A percentile compares a stretch with the other conserved stretches of the same genome.
Evolutionary conservation across 2,797 vertebrate species (phyloP).

Genomic region (Petrocephalus schoutedeni): DNA sequence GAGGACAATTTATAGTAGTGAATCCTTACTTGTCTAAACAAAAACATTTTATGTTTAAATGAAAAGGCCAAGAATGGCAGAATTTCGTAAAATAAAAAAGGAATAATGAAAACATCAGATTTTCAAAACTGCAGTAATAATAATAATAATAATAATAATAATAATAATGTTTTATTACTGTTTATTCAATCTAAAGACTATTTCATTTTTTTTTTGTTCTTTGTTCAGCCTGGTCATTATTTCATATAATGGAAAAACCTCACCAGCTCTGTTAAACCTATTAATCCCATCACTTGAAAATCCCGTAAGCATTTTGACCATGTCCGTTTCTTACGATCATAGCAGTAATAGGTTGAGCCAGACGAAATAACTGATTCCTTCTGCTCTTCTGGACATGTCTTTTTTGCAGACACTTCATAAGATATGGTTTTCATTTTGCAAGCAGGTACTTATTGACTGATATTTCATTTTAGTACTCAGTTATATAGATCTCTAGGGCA

Average conservation of each 20-base stretch:
- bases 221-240: background rate
- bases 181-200: background rate
- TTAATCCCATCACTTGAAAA: background rate
- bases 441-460: conserved; percentile 3
- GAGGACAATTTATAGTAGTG: background rate
- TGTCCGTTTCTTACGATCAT: background rate
- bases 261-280: background rate
- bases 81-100: background rate
- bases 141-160: background rate
- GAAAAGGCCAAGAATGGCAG: background rate
- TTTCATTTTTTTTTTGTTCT: background rate
- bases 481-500: background rate
- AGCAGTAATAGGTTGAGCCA: background rate
- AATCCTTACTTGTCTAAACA: background rate
- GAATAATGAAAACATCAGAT: no score
- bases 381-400: background rate
- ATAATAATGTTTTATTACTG: background rate
- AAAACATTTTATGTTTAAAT: background rate
- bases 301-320: background rate
- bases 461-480: background rate
- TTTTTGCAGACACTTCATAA: background rate
- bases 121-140: no score
- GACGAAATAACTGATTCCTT: background rate
- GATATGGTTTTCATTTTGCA: conserved; percentile 16
- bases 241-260: background rate